These are phyloP conservation scores for Diarsia mendica DNA, from an alignment of 2,888 invertebrate species.

Conservation along the genomic window DNA sequence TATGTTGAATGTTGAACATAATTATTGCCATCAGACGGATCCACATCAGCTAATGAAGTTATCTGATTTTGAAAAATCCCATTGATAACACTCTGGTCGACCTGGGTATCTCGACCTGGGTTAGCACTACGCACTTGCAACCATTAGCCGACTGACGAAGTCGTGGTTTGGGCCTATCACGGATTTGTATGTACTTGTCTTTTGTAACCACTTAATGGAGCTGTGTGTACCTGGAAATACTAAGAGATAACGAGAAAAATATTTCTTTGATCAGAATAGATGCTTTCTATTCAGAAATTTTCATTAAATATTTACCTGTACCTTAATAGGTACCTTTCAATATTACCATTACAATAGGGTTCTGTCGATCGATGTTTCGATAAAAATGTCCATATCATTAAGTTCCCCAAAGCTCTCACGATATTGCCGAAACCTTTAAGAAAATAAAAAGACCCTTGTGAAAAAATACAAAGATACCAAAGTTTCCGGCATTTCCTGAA, in stretches of 20 bases:
- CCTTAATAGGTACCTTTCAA: not conserved
- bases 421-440: constrained; percentile 2
- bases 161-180: too few relatives aligned
- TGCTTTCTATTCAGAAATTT: not conserved
- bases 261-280: not conserved
- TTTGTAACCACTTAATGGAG: too few relatives aligned
- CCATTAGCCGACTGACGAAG: too few relatives aligned
- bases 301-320: constrained; percentile 6
- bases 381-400: constrained; percentile 9
- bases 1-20: too few relatives aligned
- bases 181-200: not conserved
- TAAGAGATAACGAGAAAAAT: too few relatives aligned
- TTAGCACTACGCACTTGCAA: too few relatives aligned
- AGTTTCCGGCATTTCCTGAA: constrained; percentile 16
- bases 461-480: constrained; percentile 11
- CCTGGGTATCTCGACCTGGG: too few relatives aligned
- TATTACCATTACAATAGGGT: not conserved
- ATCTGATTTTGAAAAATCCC: too few relatives aligned
- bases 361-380: not conserved
- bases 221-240: too few relatives aligned
- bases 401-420: constrained; percentile 7
- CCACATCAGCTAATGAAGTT: too few relatives aligned
- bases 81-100: too few relatives aligned
- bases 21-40: too few relatives aligned
- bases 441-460: not conserved